Evolutionary conservation across 2,888 invertebrate species (phyloP), one percentile per base, ranked within the genome.

Genomic region (Pasiphila rectangulata): DNA sequence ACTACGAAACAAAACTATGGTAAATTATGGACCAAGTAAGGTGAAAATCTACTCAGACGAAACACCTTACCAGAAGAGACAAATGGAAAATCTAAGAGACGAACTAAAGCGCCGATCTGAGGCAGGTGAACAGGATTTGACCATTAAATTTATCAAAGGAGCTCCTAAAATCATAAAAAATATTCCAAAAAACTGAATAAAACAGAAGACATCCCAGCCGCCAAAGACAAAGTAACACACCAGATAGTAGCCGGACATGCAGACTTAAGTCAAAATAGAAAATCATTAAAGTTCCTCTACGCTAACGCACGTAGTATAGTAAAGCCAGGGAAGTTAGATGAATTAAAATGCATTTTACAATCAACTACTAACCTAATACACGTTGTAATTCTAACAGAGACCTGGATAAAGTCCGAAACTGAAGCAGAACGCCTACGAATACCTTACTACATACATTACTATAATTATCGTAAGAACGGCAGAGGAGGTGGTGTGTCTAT

Each of bases 341-440:
- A 23, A 3, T 3, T 23, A 23, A 23, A 9, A 23, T 23, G 23
- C 9, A 23, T 23, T 23, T 3, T 23, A n/a, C 23, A 23, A 9
- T 23, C 23, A 3, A 23, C 23, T 9, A 1, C 7, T 9, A 7
- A 23, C 2, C 7, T 23, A 23, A 23, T 24, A 9, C 24, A 24
- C 10, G 10, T 24, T 4, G 10, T 24, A 9, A 24, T 24, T 6
- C 10, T 24, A 24, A 4, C 24, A 24, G 24, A 24, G 10, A 24
- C 24, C 4, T 24, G 24, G 24, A 24, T 24, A 24, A 24, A 24
- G 10, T 24, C 24, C 4, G 24, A 24, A 10, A 4, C 10, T 9
- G 24, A 24, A 24, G 24, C 24, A 41, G 53, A 15, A 16, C 13
- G 17, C 51, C 23, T 52, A 53, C 59, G 61, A 63, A 61, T 57